A percentile compares a stretch with the other conserved stretches of the same genome.
phyloP scores from a whole-genome alignment of 2,113 vertebrate species.

The Leptobrachium leishanense region DNA sequence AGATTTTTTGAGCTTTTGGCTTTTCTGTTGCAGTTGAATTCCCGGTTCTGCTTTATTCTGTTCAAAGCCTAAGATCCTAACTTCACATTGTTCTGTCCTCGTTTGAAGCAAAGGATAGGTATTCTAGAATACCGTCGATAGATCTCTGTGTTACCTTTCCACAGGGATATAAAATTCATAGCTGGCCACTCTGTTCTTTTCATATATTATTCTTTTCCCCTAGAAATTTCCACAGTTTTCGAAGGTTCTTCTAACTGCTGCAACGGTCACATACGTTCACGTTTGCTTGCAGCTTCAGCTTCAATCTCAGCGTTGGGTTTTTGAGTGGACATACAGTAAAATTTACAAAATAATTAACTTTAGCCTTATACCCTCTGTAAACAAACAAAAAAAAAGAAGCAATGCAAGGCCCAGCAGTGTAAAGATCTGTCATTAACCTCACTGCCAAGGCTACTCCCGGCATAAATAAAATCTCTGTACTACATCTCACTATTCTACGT shows the following conservation, averaged over 20 bases:
- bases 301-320: neutral
- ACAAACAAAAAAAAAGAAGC: neutral
- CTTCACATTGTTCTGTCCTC: conserved; percentile 48
- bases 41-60: conserved; percentile 44
- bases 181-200: conserved; percentile 22
- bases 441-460: conserved; percentile 30
- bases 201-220: conserved; percentile 33
- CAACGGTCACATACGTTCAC: neutral
- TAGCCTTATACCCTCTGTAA: neutral
- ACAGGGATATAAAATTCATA: conserved; percentile 45
- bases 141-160: conserved; percentile 48
- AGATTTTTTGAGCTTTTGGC: conserved; percentile 44
- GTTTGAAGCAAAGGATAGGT: conserved; percentile 44
- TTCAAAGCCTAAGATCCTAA: conserved; percentile 50
- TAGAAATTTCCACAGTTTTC: conserved; percentile 23
- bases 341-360: conserved; percentile 16
- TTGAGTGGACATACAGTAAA: neutral
- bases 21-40: conserved; percentile 45
- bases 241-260: conserved; percentile 1
- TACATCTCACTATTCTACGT: conserved; percentile 20
- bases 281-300: neutral
- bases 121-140: conserved; percentile 44
- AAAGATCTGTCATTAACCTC: conserved; percentile 14
- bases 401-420: neutral
- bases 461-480: conserved; percentile 37